Base-by-base conservation (phyloP, 1,140 invertebrate species). In the Ylistrum balloti region DNA sequence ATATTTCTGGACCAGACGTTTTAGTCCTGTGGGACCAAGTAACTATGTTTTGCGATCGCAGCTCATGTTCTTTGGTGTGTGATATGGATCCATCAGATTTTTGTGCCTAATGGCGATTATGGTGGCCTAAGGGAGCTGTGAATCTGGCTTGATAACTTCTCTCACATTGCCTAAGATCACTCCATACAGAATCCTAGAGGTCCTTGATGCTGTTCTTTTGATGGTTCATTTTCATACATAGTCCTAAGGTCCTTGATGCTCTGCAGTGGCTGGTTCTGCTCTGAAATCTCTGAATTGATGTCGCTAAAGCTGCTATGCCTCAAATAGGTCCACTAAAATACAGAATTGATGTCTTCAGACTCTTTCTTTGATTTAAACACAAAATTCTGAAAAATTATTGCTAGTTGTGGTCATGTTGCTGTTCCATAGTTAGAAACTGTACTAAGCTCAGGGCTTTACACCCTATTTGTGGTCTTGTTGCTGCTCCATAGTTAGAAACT, bases 31-130 rank as follows among this genome's bases (percentile, higher is more conserved):
- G 56, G 56, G 56, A 74, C 17, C 22, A 74, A 5, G 22, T 74
- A 74, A 74, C 56, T 74, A 28, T n/a, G 22, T 74, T 74, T 5
- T 74, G 56, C 28, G 56, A 28, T 28, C 1, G 56, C n/a, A n/a
- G 17, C 22, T 74, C n/a, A 28, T 74, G 56, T n/a, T 74, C 56
- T 74, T 74, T 74, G n/a, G 41, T 74, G 56, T 74, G 56, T 74
- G 56, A 74, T 74, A 74, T 74, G 56, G n/a, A 74, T 74, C 56
- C 56, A 74, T 74, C 56, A 74, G 56, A n/a, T 74, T 74, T 74
- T 74, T 74, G n/a, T 74, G 56, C 56, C 56, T 74, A 74, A 74
- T 74, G 56, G 56, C 56, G 56, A 74, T 74, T 74, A 74, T 74
- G 56, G 22, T 74, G 22, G 56, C n/a, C 56, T 28, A 28, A 5